Conservation (phyloP, 2,113 vertebrate species). For the Girardinichthys multiradiatus region DNA sequence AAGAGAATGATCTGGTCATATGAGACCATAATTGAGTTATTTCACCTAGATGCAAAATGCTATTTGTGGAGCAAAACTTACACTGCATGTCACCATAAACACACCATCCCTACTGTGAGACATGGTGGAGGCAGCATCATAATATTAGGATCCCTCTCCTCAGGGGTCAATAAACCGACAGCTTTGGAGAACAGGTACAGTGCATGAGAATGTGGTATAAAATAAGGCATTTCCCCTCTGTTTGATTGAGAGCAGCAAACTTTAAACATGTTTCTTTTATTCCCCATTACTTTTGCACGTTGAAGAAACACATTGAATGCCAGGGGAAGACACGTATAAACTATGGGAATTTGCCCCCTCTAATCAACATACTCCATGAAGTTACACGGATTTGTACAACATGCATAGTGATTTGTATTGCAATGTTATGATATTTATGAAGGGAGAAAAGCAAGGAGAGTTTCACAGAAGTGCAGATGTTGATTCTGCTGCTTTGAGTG, state of each 20-base stretch:
- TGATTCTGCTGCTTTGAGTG: conserved; percentile 53
- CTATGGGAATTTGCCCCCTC: conserved; percentile 32
- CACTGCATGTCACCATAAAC: background rate
- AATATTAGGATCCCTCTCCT: background rate
- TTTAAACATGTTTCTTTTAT: background rate
- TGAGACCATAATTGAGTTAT: no score
- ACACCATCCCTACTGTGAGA: no score
- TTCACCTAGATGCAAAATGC: no score
- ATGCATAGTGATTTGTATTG: conserved; percentile 57
- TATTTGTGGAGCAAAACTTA: background rate
- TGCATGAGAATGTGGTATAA: background rate
- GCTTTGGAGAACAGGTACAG: background rate
- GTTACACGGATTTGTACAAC: conserved; percentile 54
- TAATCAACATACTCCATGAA: conserved; percentile 46
- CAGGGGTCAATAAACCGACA: background rate
- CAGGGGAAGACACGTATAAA: conserved; percentile 1
- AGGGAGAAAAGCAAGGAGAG: conserved; percentile 26
- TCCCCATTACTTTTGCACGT: conserved; percentile 5
- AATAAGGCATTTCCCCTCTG: background rate
- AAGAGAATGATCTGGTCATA: no score
- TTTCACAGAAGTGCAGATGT: conserved; percentile 62
- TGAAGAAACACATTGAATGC: conserved; percentile 11
- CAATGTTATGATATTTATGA: conserved; percentile 33
- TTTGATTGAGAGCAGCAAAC: background rate
- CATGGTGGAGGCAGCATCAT: no score